Base-by-base conservation (phyloP, 2,888 invertebrate genomes). In the Fragum fragum region DNA sequence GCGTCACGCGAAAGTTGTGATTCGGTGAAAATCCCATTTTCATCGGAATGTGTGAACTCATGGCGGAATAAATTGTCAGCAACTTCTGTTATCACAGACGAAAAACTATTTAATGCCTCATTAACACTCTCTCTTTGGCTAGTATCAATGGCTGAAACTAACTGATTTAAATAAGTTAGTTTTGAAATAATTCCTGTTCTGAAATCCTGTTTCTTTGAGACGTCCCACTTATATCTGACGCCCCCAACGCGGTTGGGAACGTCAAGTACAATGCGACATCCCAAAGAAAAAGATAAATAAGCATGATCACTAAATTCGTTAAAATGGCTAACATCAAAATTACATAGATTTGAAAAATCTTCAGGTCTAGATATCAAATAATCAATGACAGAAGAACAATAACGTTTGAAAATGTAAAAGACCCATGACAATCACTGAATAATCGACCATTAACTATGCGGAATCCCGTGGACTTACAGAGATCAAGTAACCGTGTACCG, bases 381-480 rank as follows among this genome's bases (percentile, higher is more conserved):
- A 32, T 71, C 71, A 28, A 55, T 55, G n/a, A n/a, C 32, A 55
- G 53, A 55, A 21, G 53, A 26, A 18, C 71, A 32, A 5, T 55
- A 9, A n/a, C 18, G n/a, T 6, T 18, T 14, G 29, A 14, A 32
- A 29, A 71, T 18, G 53, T 71, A 55, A 29, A 71, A n/a, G 59
- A 28, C 5, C 75, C 69, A 9, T 36, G 32, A 36, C 3, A 9
- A 36, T 36, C 32, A 29, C 32, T 70, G 26, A 39, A 57, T 42
- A 42, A 32, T 7, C 55, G 29, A 66, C 73, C 73, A 53, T 74
- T 74, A 47, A 66, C 66, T n/a, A 68, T 74, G 14, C 74, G 66
- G 29, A 74, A 52, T 36, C 74, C 39, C 74, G 74, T 47, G 18
- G 68, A 66, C 66, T 69, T 72, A 57, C 72, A 72, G 16, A 72